Evolutionary conservation across 2,888 invertebrate genomes (phyloP).

Genomic region (Dicyrtomina minuta): DNA sequence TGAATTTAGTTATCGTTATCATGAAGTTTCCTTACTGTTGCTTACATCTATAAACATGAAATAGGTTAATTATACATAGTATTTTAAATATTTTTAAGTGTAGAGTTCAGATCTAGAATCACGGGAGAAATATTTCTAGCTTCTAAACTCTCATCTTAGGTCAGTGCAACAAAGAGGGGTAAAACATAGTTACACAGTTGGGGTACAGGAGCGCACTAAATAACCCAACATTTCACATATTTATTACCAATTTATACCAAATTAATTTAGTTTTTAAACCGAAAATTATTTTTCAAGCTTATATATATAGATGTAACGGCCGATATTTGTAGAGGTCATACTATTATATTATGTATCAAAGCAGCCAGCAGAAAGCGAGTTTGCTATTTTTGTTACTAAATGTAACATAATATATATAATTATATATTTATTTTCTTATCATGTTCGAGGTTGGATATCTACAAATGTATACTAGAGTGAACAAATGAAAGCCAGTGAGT

Average conservation of each 20-base stretch:
- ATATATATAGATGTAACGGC: no score
- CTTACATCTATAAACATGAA: neutral
- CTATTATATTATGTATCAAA: no score
- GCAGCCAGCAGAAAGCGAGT: no score
- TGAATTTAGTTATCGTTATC: neutral
- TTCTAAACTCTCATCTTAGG: conserved; percentile 12
- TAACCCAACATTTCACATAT: neutral
- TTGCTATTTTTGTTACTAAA: no score
- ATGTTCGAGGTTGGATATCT: no score
- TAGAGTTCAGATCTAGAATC: neutral
- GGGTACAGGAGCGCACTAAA: neutral
- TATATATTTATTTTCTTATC: no score
- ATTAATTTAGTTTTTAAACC: neutral
- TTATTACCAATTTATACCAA: conserved; percentile 17
- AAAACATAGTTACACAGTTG: conserved; percentile 24
- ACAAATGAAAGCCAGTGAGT: no score
- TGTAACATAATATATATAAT: no score
- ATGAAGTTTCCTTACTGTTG: neutral
- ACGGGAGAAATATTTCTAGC: neutral
- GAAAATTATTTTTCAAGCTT: no score
- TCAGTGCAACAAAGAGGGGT: conserved; percentile 27
- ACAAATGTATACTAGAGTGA: no score
- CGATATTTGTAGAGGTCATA: no score
- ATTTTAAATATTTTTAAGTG: conserved; percentile 6
- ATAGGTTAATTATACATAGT: neutral